Evolutionary conservation across 2,113 vertebrate genomes (phyloP).

Genomic region (Alces alces): DNA sequence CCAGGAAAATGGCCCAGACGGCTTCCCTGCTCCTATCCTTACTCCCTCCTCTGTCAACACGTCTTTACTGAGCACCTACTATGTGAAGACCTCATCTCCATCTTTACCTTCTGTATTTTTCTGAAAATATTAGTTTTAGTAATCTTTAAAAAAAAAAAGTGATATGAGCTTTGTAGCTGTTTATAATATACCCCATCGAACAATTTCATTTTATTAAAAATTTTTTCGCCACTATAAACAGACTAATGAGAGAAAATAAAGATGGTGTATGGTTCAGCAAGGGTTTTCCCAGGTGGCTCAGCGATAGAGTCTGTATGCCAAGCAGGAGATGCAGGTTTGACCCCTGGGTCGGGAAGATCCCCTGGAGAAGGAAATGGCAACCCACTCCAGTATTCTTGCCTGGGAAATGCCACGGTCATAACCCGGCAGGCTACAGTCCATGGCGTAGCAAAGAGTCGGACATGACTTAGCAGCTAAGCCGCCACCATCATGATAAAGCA

Average conservation of each 20-base stretch:
- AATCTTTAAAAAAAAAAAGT: neutral
- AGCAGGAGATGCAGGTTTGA: neutral
- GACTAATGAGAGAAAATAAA: neutral
- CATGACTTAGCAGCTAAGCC: neutral
- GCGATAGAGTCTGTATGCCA: neutral
- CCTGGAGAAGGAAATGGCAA: neutral
- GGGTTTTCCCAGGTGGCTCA: neutral
- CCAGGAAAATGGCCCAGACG: neutral
- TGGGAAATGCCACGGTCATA: neutral
- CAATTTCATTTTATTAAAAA: neutral
- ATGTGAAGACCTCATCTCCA: neutral
- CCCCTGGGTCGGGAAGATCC: neutral
- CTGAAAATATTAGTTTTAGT: neutral
- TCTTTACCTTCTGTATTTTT: constrained; percentile 21
- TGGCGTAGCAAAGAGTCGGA: neutral
- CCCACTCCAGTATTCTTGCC: neutral
- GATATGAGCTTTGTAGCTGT: neutral
- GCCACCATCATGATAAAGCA: neutral
- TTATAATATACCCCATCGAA: neutral
- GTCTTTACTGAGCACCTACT: neutral
- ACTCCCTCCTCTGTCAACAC: neutral
- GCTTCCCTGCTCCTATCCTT: neutral
- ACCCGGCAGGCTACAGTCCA: neutral
- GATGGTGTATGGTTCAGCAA: neutral
- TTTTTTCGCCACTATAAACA: neutral